These are phyloP conservation scores for Epizoanthus ramosus DNA, from an alignment of 92 coral and sea anemone genomes.

Conservation along the genomic window DNA sequence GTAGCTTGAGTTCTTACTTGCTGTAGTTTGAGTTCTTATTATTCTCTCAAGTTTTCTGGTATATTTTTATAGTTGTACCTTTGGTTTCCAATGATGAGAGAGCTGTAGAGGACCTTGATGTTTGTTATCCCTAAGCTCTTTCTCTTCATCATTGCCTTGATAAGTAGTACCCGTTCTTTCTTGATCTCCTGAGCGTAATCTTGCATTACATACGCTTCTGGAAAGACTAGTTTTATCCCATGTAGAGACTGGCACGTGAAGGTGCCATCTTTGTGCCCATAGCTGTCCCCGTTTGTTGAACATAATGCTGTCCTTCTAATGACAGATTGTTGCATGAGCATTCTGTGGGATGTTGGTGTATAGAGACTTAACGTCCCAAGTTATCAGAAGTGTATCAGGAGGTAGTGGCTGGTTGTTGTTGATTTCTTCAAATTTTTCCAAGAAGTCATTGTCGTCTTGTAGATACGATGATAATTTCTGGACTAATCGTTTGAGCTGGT, in stretches of 20 bases:
- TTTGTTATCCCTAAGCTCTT: slow-evolving; percentile 14
- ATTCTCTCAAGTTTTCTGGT: slow-evolving; percentile 22
- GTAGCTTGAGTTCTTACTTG: too few species aligned
- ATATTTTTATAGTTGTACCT: slow-evolving; percentile 29
- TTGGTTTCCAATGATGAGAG: slow-evolving; percentile 2
- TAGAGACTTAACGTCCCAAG: too few species aligned
- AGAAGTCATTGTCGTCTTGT: too few species aligned
- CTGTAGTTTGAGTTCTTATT: background rate
- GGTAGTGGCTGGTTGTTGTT: too few species aligned
- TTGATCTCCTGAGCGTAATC: slow-evolving; percentile 39
- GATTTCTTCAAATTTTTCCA: too few species aligned
- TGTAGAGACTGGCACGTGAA: slow-evolving; percentile 9
- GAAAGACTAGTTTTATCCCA: slow-evolving; percentile 23
- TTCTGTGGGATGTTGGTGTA: too few species aligned
- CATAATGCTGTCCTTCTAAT: background rate
- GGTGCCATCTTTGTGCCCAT: slow-evolving; percentile 40
- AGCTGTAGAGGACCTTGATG: slow-evolving; percentile 15
- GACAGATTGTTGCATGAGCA: background rate
- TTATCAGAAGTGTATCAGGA: too few species aligned
- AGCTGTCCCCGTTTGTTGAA: background rate
- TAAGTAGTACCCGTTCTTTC: slow-evolving; percentile 31
- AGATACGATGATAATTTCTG: too few species aligned
- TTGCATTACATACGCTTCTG: slow-evolving; percentile 41
- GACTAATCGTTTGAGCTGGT: too few species aligned
- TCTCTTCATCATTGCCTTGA: slow-evolving; percentile 37